Base-by-base conservation (phyloP, 2,888 invertebrate genomes). In the Hartigia nigra region DNA sequence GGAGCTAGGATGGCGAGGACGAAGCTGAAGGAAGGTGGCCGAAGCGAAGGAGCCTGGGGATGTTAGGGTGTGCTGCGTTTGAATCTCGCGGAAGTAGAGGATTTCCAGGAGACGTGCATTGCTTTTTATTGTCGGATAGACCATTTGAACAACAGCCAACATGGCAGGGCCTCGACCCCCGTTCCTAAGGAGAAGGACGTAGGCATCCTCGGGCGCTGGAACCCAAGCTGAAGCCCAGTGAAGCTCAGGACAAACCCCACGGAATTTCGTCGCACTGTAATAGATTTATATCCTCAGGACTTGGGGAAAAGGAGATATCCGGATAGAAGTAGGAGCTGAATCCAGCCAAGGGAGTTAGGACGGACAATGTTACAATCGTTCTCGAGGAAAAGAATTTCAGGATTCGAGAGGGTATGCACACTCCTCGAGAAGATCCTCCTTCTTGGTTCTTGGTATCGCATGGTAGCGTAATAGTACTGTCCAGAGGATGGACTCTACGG, bases 71-170 rank as follows among this genome's bases (percentile, higher is more conserved):
- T 83, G 84, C 85, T 83, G 84, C 85, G 86, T 89, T 90, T 87
- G 88, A 88, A 89, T 87, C 86, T 87, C 84, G 83, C 86, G 87
- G 84, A 89, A 89, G 87, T 86, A 82, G 86, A 86, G 86, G 86
- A 88, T 89, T 89, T 89, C 85, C 80, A 85, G 86, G 84, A 87
- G 86, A 88, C 88, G 86, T 88, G 88, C 88, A 88, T 88, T 84
- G 87, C 87, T 89, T 89, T 90, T 90, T 90, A 90, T 90, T 87
- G 89, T 88, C 84, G 86, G 83, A 87, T 88, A 87, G 88, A 89
- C 87, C 87, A 88, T 90, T 90, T 90, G 90, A 90, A 90, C 90
- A 90, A 90, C 87, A 88, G 90, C 90, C 90, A 90, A 90, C 89
- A 89, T 87, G 87, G 87, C 88, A 87, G 36, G 31, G 74, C 74